A percentile compares a stretch with the other conserved stretches of the same genome.
Conservation (phyloP, 2,113 vertebrate genomes). For the Trochalopteron elliotii region DNA sequence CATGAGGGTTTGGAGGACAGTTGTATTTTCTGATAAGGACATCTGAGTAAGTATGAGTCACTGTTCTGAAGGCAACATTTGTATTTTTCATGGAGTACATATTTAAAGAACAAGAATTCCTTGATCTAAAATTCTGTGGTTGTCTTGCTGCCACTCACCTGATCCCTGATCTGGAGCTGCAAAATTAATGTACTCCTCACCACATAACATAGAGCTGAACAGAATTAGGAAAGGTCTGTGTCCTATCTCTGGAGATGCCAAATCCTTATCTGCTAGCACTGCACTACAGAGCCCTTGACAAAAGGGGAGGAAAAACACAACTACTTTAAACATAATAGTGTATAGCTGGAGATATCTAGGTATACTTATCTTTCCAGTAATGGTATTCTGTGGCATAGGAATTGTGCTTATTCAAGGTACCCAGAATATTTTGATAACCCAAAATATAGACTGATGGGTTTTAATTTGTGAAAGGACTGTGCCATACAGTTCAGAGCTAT, state of each 20-base stretch:
- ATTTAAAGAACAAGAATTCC: not conserved
- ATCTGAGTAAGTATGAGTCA: not conserved
- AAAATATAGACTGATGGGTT: not conserved
- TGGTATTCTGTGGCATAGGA: not conserved
- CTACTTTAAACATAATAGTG: not conserved
- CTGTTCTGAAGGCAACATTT: not conserved
- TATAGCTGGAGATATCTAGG: not conserved
- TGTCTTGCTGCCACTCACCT: not conserved
- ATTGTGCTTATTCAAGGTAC: not conserved
- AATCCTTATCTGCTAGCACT: not conserved
- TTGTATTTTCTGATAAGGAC: not conserved
- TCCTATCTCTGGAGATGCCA: slow-evolving; percentile 5
- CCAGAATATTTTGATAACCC: not conserved
- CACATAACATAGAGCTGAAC: not conserved
- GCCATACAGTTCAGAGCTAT: not conserved
- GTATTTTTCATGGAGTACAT: not conserved
- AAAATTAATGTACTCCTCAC: slow-evolving; percentile 8
- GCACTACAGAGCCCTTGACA: not conserved
- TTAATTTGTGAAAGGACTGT: not conserved
- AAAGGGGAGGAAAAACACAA: not conserved
- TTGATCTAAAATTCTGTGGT: not conserved
- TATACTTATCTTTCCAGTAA: not conserved
- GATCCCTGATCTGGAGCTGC: not conserved
- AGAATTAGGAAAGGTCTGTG: not conserved
- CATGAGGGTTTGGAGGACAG: not conserved